Percentiles rank a stretch among this genome's conserved stretches.
Evolutionary conservation across 2,113 vertebrate species (phyloP).

Genomic region (Uropsilus gracilis): DNA sequence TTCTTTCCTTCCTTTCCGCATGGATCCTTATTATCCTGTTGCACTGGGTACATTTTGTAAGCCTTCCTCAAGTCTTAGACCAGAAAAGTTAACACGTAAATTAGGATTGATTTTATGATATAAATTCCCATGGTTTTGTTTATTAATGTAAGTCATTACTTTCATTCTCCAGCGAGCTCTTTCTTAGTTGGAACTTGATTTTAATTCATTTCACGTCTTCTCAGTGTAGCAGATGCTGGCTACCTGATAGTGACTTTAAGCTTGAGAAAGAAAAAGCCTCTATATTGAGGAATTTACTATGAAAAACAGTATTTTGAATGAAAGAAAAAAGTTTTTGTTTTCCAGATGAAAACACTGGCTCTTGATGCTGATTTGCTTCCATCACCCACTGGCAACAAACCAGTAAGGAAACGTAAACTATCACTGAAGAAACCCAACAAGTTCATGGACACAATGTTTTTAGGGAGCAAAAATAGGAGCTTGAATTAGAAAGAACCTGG

Average conservation of each 20-base stretch:
- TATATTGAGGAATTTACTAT: not conserved
- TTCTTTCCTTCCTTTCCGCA: not conserved
- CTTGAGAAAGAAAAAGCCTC: not conserved
- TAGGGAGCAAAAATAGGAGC: not conserved
- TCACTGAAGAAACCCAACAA: not conserved
- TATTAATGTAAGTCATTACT: not conserved
- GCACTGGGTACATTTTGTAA: not conserved
- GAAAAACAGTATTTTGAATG: not conserved
- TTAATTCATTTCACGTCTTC: too few relatives aligned
- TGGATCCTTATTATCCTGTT: not conserved
- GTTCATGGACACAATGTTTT: not conserved
- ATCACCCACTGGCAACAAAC: not conserved
- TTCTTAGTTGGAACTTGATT: too few relatives aligned
- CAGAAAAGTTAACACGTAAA: not conserved
- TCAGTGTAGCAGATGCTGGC: not conserved
- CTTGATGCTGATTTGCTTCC: not conserved
- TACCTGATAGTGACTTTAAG: not conserved
- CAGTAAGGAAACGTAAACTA: not conserved
- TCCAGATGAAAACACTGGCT: not conserved
- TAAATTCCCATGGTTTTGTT: constrained; percentile 11
- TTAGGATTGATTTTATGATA: constrained; percentile 13
- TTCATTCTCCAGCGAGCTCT: not conserved
- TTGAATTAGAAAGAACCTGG: not conserved
- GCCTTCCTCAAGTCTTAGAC: not conserved
- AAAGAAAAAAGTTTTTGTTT: not conserved